Conservation (phyloP, 2,797 vertebrate species). For the Acanthurus lineatus region DNA sequence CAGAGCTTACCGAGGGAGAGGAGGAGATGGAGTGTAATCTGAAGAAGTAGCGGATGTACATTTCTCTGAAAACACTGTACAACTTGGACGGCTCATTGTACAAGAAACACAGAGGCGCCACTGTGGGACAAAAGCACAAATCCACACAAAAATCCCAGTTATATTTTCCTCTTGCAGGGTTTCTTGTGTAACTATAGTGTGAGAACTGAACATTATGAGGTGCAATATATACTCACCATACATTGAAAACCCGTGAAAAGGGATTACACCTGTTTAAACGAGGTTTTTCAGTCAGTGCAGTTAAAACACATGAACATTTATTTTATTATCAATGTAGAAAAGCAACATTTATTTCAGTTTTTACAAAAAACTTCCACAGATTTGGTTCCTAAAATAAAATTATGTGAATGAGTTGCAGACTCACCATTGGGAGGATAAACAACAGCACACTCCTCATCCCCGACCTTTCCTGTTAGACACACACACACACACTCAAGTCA, state of each 20-base stretch:
- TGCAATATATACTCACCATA: conserved; percentile 90
- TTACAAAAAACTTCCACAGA: neutral
- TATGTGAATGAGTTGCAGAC: conserved; percentile 35
- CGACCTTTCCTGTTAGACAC: conserved; percentile 88
- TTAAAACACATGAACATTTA: neutral
- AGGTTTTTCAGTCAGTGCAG: conserved; percentile 8
- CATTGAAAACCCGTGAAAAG: conserved; percentile 99
- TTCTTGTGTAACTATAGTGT: neutral
- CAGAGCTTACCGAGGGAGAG: conserved; percentile 91
- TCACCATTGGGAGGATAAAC: conserved; percentile 98
- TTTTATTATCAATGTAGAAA: neutral
- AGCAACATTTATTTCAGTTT: neutral
- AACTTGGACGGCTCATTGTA: conserved; percentile 98
- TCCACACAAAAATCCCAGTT: conserved; percentile 11
- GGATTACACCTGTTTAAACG: conserved; percentile 91
- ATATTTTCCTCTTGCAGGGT: neutral
- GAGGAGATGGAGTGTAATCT: conserved; percentile 98
- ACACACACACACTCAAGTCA: conserved; percentile 16
- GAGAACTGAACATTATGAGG: neutral
- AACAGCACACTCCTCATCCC: conserved; percentile 90
- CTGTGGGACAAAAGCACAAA: conserved; percentile 81
- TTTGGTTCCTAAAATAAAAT: neutral
- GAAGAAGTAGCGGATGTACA: conserved; percentile 99
- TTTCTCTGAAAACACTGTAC: conserved; percentile 97
- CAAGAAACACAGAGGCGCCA: conserved; percentile 97